A percentile compares a stretch with the other conserved stretches of the same genome.
phyloP scores from a whole-genome alignment of 2,113 vertebrate genomes.

The Hydrochoerus hydrochaeris region DNA sequence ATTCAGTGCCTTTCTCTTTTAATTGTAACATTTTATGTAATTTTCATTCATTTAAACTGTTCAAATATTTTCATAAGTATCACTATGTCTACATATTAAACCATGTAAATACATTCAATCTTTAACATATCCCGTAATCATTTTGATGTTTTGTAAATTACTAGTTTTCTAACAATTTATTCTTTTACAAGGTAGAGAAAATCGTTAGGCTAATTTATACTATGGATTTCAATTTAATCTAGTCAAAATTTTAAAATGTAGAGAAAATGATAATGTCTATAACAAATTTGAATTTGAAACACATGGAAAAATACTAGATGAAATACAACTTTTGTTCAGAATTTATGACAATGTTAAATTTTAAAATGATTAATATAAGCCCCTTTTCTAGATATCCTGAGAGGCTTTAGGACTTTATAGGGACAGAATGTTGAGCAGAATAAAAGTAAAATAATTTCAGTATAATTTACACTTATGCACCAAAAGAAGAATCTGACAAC shows the following conservation, averaged over 20 bases:
- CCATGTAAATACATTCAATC: not conserved
- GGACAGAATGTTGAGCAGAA: not conserved
- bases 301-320: not conserved
- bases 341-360: not conserved
- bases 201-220: not conserved
- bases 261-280: not conserved
- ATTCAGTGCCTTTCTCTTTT: not conserved
- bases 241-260: not conserved
- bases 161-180: constrained; percentile 5
- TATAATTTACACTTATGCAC: not conserved
- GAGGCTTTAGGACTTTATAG: not conserved
- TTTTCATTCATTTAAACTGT: constrained; percentile 11
- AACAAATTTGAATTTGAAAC: constrained; percentile 20
- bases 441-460: not conserved
- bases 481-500: not conserved
- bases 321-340: not conserved
- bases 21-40: not conserved
- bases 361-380: not conserved
- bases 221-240: not conserved
- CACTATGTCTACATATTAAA: not conserved
- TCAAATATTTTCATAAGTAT: constrained; percentile 22
- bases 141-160: constrained; percentile 46
- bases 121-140: not conserved
- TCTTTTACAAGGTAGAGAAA: not conserved
- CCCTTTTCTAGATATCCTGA: not conserved